These are phyloP conservation scores for Endotricha flammealis DNA, from an alignment of 2,888 invertebrate species.

Conservation along the genomic window DNA sequence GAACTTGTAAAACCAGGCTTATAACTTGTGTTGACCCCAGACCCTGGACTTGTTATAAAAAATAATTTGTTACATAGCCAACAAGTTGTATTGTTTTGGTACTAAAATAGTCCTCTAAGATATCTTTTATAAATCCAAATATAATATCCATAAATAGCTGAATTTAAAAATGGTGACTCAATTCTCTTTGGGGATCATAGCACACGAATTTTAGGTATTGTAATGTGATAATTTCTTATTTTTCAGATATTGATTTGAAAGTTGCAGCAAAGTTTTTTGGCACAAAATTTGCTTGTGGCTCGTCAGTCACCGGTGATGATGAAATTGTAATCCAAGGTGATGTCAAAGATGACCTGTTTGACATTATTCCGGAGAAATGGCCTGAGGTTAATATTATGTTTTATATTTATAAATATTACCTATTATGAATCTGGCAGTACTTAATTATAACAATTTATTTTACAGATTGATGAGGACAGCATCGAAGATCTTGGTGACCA, in stretches of 20 bases:
- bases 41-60: too few relatives aligned
- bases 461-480: slow-evolving; percentile 91
- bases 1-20: too few relatives aligned
- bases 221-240: slow-evolving; percentile 13
- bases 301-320: slow-evolving; percentile 98
- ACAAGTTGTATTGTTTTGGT: too few relatives aligned
- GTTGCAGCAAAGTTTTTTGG: slow-evolving; percentile 99
- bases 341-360: slow-evolving; percentile 98
- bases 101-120: too few relatives aligned
- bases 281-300: slow-evolving; percentile 98
- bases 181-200: too few relatives aligned
- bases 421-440: neutral
- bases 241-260: slow-evolving; percentile 96
- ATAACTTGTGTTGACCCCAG: too few relatives aligned
- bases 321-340: slow-evolving; percentile 99
- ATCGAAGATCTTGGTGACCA: slow-evolving; percentile 96
- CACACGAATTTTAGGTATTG: too few relatives aligned
- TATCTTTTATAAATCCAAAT: too few relatives aligned
- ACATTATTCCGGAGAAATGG: slow-evolving; percentile 99
- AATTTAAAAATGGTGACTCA: too few relatives aligned
- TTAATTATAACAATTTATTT: slow-evolving; percentile 23
- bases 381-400: slow-evolving; percentile 83
- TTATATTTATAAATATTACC: slow-evolving; percentile 3
- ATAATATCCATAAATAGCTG: too few relatives aligned
- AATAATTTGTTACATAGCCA: too few relatives aligned